Conservation (phyloP, 2,113 vertebrate species). For the Halichoeres trimaculatus region DNA sequence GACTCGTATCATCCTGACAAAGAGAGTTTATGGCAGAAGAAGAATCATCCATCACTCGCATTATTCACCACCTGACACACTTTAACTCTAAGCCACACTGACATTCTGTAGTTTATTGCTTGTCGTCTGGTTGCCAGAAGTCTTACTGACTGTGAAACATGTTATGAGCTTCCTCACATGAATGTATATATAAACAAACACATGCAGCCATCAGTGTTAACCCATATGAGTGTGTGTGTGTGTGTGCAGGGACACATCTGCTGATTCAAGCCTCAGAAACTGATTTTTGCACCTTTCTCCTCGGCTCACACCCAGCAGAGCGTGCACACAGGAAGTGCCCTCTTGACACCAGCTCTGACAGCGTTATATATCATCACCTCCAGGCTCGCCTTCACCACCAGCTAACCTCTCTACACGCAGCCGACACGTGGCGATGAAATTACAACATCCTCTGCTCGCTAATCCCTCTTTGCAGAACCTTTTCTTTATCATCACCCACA, state of each 20-base stretch:
- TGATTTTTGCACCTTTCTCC: background rate
- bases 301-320: constrained; percentile 20
- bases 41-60: background rate
- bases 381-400: constrained; percentile 5
- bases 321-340: constrained; percentile 39
- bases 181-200: background rate
- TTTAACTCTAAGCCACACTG: background rate
- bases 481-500: constrained; percentile 70
- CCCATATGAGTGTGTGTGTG: no score
- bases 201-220: background rate
- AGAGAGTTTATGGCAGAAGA: constrained; percentile 8
- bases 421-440: constrained; percentile 53
- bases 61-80: background rate
- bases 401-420: constrained; percentile 8
- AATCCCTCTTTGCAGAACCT: constrained; percentile 42
- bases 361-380: constrained; percentile 46
- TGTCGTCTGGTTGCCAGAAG: constrained; percentile 5
- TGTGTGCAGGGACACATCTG: constrained; percentile 10
- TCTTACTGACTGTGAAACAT: constrained; percentile 15
- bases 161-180: background rate
- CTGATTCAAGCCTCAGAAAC: background rate
- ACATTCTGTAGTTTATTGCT: constrained; percentile 4
- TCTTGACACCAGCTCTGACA: constrained; percentile 42
- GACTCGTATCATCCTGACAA: constrained; percentile 35
- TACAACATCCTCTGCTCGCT: constrained; percentile 12